Base-by-base conservation (phyloP, 1,140 invertebrate genomes). In the Heliothis virescens region DNA sequence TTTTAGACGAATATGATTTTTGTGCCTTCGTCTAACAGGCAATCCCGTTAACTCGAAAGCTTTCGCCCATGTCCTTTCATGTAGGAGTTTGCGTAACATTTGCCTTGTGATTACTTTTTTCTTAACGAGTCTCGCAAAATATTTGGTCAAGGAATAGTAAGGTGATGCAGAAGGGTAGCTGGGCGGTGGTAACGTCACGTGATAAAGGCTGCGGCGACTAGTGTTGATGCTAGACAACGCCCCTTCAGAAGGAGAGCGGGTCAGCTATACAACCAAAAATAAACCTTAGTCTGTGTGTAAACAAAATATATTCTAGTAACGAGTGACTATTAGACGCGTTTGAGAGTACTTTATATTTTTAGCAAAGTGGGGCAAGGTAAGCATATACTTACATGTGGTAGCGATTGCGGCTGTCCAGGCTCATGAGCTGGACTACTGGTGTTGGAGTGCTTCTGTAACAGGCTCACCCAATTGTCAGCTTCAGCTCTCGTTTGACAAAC, bases 391-490 rank as follows among this genome's bases (percentile, higher is more conserved):
- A 95, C 94, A 86, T 95, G 94, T 62, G 94, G 93, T 55, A 95
- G 85, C n/a, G 94, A 95, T 60, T 94, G 92, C 15, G 94, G 94
- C 41, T 95, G 94, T 63, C 87, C 87, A 11, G 90, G 86, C 18
- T 94, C 92, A 82, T 94, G 92, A 2, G 87, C 73, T 65, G 92
- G 92, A 34, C 91, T 90, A 67, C 89, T 92, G 10, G 91, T 90
- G 83, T 94, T 95, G 2, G 95, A 95, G 81, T 96, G 96, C 82
- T 97, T 97, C 53, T 96, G 96, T 5, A 99, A 94, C 59, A 98
- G 94, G 74, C 98, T 97, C 34, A 99, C 96, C 98, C 98, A 99
- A 74, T 97, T 96, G 78, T 97, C 96, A 69, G 98, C 97, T 85
- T 99, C 98, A 73, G 97, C 97, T 86, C 96, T 96, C 2, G 97